These are phyloP conservation scores for Sycophaga agraensis DNA, from an alignment of 1,140 invertebrate genomes.

Conservation along the genomic window DNA sequence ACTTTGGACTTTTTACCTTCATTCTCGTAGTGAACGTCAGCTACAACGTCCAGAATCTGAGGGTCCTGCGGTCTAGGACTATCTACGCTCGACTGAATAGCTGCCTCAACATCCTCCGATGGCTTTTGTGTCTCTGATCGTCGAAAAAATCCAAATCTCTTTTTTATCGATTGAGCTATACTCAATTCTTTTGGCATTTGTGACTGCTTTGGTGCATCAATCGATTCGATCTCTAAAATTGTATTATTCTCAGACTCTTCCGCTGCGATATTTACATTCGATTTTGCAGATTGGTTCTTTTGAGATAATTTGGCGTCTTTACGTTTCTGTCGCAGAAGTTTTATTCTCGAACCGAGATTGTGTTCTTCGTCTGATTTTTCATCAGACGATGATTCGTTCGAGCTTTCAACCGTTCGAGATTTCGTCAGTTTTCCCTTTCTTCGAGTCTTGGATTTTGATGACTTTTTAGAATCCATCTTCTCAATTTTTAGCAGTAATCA, in stretches of 20 bases:
- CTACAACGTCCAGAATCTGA: slow-evolving; percentile 41
- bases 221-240: neutral
- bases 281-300: neutral
- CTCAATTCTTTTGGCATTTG: neutral
- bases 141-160: slow-evolving; percentile 12
- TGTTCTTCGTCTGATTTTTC: neutral
- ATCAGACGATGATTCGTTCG: neutral
- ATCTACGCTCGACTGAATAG: neutral
- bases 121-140: slow-evolving; percentile 7
- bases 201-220: neutral
- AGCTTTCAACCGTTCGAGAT: neutral
- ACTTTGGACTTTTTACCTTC: neutral
- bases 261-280: neutral
- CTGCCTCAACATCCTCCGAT: slow-evolving; percentile 1
- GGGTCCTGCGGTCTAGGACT: neutral
- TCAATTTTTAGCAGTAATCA: no score
- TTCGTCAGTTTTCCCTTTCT: neutral
- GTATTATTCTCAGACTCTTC: neutral
- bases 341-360: slow-evolving; percentile 3
- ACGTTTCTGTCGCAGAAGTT: neutral
- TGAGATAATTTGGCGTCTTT: neutral
- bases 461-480: neutral
- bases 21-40: slow-evolving; percentile 13
- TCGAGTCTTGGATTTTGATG: neutral
- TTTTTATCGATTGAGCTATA: slow-evolving; percentile 13